These are phyloP conservation scores for Poecilia latipinna DNA, from an alignment of 2,113 vertebrate genomes.

Conservation along the genomic window DNA sequence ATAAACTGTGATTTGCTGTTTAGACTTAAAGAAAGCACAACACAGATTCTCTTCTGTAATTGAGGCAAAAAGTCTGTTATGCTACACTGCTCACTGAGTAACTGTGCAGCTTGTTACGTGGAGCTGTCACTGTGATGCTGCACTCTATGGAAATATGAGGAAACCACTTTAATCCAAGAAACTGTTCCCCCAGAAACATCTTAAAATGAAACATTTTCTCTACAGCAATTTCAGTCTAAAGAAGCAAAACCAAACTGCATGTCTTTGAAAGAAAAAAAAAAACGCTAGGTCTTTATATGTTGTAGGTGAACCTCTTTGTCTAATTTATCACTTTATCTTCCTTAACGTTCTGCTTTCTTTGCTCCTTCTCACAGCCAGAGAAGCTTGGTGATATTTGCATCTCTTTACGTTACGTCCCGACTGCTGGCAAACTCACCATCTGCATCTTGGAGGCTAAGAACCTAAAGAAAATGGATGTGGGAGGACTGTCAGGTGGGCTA, in stretches of 20 bases:
- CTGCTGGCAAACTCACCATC: conserved; percentile 96
- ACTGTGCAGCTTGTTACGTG: background rate
- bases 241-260: conserved; percentile 1
- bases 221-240: conserved; percentile 1
- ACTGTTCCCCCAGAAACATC: conserved; percentile 11
- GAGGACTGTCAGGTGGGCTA: conserved; percentile 89
- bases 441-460: conserved; percentile 98
- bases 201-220: conserved; percentile 11
- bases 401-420: conserved; percentile 96
- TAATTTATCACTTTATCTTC: background rate
- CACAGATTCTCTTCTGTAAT: background rate
- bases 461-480: conserved; percentile 99
- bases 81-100: background rate
- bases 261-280: background rate
- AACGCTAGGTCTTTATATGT: background rate
- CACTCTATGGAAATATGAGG: conserved; percentile 10
- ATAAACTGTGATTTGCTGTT: background rate
- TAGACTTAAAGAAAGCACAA: background rate
- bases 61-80: background rate
- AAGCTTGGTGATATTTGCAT: conserved; percentile 98
- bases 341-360: conserved; percentile 30
- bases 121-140: background rate
- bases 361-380: conserved; percentile 86
- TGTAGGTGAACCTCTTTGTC: conserved; percentile 1
- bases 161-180: conserved; percentile 23